Evolutionary conservation across 2,888 invertebrate species (phyloP).

Genomic region (Phorcus lineatus): DNA sequence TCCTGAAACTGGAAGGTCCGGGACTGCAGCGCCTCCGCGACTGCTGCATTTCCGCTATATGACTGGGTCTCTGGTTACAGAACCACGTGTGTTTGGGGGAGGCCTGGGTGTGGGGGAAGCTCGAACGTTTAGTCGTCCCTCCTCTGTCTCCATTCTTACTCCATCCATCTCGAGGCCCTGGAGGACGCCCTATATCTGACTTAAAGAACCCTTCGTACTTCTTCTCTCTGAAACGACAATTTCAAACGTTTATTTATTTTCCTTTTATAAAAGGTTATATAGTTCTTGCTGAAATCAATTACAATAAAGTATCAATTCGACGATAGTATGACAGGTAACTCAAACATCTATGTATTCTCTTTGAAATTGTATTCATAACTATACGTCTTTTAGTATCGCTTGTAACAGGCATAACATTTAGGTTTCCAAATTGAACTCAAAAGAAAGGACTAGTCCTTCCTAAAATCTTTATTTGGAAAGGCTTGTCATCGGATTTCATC

Average conservation of each 20-base stretch:
- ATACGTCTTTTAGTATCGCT: no score
- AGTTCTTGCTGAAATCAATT: no score
- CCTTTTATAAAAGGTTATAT: no score
- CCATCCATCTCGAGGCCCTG: constrained; percentile 44
- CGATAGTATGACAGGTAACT: no score
- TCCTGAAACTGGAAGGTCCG: not conserved
- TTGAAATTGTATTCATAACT: no score
- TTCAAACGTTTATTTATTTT: not conserved
- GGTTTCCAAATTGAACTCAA: no score
- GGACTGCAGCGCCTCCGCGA: not conserved
- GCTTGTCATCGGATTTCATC: no score
- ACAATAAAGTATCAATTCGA: no score
- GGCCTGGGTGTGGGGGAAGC: not conserved
- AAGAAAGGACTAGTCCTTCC: no score
- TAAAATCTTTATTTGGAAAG: no score
- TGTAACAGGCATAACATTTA: no score
- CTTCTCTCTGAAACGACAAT: constrained; percentile 23
- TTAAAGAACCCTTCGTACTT: constrained; percentile 26
- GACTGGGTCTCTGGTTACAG: constrained; percentile 12
- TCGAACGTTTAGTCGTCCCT: not conserved
- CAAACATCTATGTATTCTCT: no score
- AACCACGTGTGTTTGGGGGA: not conserved
- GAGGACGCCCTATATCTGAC: constrained; percentile 6
- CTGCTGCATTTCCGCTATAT: constrained; percentile 19
- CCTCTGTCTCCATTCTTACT: constrained; percentile 34